Conservation (phyloP, 2,888 invertebrate genomes). For the Euplexia lucipara region DNA sequence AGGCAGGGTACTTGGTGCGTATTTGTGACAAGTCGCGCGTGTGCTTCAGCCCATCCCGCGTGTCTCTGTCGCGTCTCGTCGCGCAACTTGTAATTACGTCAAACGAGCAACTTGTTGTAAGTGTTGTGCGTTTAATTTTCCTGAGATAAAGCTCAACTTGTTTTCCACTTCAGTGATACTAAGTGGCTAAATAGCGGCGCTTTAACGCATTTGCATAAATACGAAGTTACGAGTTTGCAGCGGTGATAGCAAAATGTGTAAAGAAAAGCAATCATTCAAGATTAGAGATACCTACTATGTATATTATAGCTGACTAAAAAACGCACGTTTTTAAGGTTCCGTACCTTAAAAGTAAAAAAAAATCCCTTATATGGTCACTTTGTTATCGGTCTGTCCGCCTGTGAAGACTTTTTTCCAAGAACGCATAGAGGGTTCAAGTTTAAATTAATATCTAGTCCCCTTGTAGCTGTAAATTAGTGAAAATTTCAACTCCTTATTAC, state of each 20-base stretch:
- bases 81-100: conserved; percentile 3
- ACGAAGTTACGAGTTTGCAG: neutral
- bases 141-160: neutral
- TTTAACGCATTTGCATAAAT: neutral
- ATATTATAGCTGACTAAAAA: too few relatives aligned
- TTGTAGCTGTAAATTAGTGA: too few relatives aligned
- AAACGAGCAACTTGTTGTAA: conserved; percentile 13
- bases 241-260: neutral
- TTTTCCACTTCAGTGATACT: conserved; percentile 2
- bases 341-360: too few relatives aligned
- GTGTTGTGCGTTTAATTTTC: conserved; percentile 4
- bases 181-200: neutral
- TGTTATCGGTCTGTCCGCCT: too few relatives aligned
- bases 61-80: conserved; percentile 3
- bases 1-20: too few relatives aligned
- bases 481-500: too few relatives aligned
- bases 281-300: too few relatives aligned
- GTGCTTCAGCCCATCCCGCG: conserved; percentile 4
- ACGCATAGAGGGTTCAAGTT: too few relatives aligned
- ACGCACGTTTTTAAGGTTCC: too few relatives aligned
- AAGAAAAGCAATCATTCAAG: neutral
- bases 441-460: too few relatives aligned
- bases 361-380: too few relatives aligned
- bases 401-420: too few relatives aligned
- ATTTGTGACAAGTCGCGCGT: conserved; percentile 1